These are phyloP conservation scores for Zaprionus camerounensis DNA, from an alignment of 1,140 invertebrate genomes.

Conservation along the genomic window DNA sequence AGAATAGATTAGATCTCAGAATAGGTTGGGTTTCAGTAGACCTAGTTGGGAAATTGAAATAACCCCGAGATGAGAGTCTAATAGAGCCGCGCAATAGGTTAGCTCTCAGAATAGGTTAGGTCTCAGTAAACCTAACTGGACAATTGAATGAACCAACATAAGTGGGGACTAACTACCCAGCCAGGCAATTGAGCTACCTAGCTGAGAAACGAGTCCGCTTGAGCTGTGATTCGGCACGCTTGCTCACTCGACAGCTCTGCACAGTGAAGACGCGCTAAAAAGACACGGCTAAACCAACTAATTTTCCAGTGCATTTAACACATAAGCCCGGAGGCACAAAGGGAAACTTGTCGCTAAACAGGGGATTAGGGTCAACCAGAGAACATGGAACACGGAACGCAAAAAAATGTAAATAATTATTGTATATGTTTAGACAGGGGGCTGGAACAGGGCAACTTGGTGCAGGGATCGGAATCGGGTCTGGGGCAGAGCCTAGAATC, in stretches of 20 bases:
- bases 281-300: constrained; percentile 59
- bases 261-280: constrained; percentile 1
- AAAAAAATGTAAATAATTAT: constrained; percentile 73
- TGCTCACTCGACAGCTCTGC: too few species aligned
- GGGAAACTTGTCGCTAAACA: constrained; percentile 27
- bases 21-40: too few species aligned
- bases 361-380: not conserved
- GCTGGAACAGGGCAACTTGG: not conserved
- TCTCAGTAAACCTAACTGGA: too few species aligned
- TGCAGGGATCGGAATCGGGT: not conserved
- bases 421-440: constrained; percentile 67
- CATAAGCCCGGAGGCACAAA: constrained; percentile 24
- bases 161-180: not conserved
- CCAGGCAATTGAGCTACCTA: not conserved
- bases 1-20: not conserved
- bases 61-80: too few species aligned
- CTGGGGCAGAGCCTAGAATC: constrained; percentile 53
- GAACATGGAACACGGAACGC: constrained; percentile 5
- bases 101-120: too few species aligned
- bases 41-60: too few species aligned
- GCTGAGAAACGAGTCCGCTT: not conserved
- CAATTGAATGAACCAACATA: too few species aligned
- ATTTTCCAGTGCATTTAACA: constrained; percentile 74
- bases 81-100: too few species aligned
- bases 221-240: not conserved